Conservation (phyloP, 2,797 vertebrate genomes). For the Hypotaenidia okinawae region DNA sequence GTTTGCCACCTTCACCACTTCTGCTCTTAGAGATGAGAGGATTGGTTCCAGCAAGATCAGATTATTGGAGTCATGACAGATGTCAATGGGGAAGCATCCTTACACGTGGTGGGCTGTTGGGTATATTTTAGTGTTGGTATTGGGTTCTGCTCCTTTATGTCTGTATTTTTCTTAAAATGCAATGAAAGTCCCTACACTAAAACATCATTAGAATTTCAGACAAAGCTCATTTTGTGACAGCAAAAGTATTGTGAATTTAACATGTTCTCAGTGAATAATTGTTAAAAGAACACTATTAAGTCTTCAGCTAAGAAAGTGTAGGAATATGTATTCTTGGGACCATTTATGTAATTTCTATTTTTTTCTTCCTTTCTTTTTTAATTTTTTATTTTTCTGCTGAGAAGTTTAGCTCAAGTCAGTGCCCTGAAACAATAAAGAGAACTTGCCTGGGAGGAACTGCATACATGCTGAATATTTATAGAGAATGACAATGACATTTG, state of each 20-base stretch:
- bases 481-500: slow-evolving; percentile 38
- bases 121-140: neutral
- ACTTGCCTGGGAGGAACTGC: neutral
- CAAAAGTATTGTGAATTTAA: neutral
- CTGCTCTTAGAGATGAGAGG: neutral
- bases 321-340: neutral
- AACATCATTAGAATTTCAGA: neutral
- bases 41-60: neutral
- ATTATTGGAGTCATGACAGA: neutral
- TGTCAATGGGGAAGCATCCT: neutral
- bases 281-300: neutral
- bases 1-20: neutral
- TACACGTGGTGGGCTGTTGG: rapidly evolving
- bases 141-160: neutral
- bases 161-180: neutral
- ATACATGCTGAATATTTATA: slow-evolving; percentile 49
- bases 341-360: neutral
- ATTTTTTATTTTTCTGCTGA: neutral
- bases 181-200: neutral
- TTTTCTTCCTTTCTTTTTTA: neutral
- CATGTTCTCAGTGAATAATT: neutral
- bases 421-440: neutral
- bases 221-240: neutral
- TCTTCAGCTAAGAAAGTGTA: neutral
- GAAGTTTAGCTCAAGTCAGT: neutral